These are phyloP conservation scores for Trinorchestia longiramus DNA, from an alignment of 1,140 invertebrate species.

Conservation along the genomic window DNA sequence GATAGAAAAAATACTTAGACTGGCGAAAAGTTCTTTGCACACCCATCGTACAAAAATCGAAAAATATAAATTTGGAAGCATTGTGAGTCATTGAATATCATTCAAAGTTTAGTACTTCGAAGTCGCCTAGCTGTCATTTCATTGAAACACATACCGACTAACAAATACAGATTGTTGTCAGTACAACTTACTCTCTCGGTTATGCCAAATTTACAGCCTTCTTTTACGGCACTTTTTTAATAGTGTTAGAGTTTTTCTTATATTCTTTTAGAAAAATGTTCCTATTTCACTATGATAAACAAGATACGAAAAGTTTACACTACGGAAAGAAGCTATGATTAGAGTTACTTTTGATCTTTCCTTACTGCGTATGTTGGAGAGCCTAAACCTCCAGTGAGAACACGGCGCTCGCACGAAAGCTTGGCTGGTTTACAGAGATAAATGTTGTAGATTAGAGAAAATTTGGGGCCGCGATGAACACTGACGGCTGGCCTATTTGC, in stretches of 20 bases:
- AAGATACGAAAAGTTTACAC: not conserved
- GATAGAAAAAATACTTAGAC: no score
- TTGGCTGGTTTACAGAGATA: not conserved
- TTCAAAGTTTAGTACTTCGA: no score
- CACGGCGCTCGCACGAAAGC: not conserved
- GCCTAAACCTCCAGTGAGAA: not conserved
- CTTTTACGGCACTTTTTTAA: no score
- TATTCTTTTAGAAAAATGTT: not conserved
- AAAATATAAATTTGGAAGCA: no score
- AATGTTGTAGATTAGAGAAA: not conserved
- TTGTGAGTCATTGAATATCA: no score
- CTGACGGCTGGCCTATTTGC: not conserved
- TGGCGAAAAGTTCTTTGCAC: no score
- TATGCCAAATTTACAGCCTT: no score
- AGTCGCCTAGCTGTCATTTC: no score
- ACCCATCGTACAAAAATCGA: no score
- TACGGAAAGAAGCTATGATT: not conserved
- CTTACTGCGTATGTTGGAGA: not conserved
- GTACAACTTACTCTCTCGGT: no score
- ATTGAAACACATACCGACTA: no score
- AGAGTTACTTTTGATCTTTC: not conserved
- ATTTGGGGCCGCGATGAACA: not conserved
- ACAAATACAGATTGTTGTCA: no score
- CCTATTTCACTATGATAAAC: not conserved
- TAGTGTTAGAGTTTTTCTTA: not conserved